Evolutionary conservation across 2,888 invertebrate genomes (phyloP), one percentile per base, ranked within the genome.

Genomic region (Elegia similella): DNA sequence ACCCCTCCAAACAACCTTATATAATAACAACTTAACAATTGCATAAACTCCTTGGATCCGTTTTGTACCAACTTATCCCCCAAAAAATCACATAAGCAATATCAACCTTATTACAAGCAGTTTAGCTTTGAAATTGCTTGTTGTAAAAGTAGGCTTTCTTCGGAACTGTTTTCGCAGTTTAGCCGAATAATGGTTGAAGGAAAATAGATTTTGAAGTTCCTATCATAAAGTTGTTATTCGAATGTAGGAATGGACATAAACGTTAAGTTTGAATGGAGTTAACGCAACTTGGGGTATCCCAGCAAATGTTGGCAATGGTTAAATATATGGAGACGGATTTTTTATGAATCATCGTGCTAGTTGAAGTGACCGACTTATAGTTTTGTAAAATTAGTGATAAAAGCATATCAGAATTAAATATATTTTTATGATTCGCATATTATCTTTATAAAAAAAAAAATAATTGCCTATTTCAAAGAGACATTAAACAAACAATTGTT

Each of bases 21-120:
- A 90, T 90, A 90, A 91, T 91, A 89, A 81, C 81, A 86, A 88
- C 79, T 84, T 86, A 87, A 88, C 82, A 89, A 86, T 91, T 91
- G 90, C 90, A 91, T 86, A 87, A 91, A 90, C 90, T 70, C 70
- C 70, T 67, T 67, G 72, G 68, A 82, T 80, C 81, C 79, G 80
- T 74, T 68, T 78, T 78, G 79, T 72, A 77, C 72, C 62, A 70
- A 72, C 64, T 62, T 58, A 65, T 73, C 69, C 68, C 52, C 62
- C 48, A 16, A 57, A 47, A 34, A 17, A 6, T 7, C 6, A 8
- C 6, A 23, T 32, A 43, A 44, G 15, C 0, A 56, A 10, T 53
- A 46, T 55, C 17, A 50, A 63, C 58, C 52, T 62, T 78, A 74
- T 53, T 0, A 0, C 0, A 6, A 13, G 0, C 0, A 0, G 0